Evolutionary conservation across 2,888 invertebrate genomes (phyloP), one percentile per base, ranked within the genome.

Genomic region (Thecocarcelia acutangulata): DNA sequence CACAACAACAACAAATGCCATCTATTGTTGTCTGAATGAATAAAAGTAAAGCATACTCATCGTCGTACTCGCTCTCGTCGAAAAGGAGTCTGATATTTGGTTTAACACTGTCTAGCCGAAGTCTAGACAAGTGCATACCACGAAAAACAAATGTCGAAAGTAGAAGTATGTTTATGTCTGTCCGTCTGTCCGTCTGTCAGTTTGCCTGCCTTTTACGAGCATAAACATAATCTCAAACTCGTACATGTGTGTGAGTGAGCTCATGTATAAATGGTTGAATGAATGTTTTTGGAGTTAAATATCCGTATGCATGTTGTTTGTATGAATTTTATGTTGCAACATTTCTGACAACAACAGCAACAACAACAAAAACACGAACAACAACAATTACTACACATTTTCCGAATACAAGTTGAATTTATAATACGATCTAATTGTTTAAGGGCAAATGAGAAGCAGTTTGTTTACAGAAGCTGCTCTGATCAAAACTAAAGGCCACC

Each of bases 61-160:
- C 46, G 56, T 70, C 83, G 42, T 33, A 52, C 54, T 46, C 75
- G 66, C 66, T 54, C 59, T 68, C 69, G 63, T 66, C 73, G 82
- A 78, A 70, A 70, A 78, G 74, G 70, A 80, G 72, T 77, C 76
- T 84, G 83, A 75, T 84, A 83, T 83, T 87, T 87, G 89, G 90
- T 88, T 89, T 89, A 89, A 87, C 88, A 88, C 88, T 87, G 89
- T 89, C 89, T 89, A 89, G 89, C 89, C 89, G 87, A 87, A 87
- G 89, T 89, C 89, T 89, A 89, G 89, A 89, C 89, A 86, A 89
- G 87, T 83, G 83, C 80, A 83, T 80, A 83, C 84, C 84, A 84
- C 84, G 79, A 84, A 84, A 76, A 76, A 78, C 78, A 78, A 82
- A 78, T 82, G 78, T 78, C 78, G 82, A 82, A 82, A 78, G 82